Evolutionary conservation across 1,140 invertebrate species (phyloP).

Genomic region (Drosophila grimshawi): DNA sequence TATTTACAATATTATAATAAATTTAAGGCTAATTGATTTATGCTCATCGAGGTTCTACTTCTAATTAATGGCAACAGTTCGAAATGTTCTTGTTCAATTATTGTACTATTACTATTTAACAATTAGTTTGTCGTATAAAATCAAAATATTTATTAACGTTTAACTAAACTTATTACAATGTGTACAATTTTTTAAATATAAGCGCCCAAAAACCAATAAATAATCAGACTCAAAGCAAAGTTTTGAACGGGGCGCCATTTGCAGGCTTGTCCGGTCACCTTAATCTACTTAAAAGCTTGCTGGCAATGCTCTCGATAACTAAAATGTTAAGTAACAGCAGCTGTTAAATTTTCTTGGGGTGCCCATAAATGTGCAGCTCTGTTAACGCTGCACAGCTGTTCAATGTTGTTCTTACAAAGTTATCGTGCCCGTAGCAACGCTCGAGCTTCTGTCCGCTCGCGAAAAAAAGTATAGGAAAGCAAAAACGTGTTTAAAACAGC

Average conservation of each 20-base stretch:
- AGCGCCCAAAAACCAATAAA: constrained; percentile 56
- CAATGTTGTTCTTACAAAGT: constrained; percentile 60
- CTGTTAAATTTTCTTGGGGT: constrained; percentile 11
- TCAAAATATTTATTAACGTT: constrained; percentile 30
- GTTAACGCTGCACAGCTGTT: constrained; percentile 47
- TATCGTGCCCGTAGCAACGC: constrained; percentile 43
- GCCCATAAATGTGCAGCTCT: not conserved
- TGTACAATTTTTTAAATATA: constrained; percentile 53
- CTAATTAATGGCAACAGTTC: constrained; percentile 49
- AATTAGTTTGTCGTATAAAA: constrained; percentile 37
- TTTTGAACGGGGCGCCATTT: too few species aligned
- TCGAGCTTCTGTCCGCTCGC: constrained; percentile 17
- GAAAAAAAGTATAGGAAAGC: not conserved
- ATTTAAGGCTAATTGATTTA: constrained; percentile 69
- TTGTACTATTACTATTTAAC: constrained; percentile 23
- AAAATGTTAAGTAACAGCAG: not conserved
- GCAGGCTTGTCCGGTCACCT: too few species aligned
- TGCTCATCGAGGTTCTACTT: constrained; percentile 79
- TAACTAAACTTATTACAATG: constrained; percentile 33
- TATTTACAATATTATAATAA: constrained; percentile 31
- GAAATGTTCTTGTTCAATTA: constrained; percentile 54
- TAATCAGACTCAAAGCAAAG: constrained; percentile 35
- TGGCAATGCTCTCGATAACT: too few species aligned
- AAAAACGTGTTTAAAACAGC: constrained; percentile 65
- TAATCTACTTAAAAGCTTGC: too few species aligned